Base-by-base conservation (phyloP, 2,113 vertebrate genomes). In the Menidia beryllina region DNA sequence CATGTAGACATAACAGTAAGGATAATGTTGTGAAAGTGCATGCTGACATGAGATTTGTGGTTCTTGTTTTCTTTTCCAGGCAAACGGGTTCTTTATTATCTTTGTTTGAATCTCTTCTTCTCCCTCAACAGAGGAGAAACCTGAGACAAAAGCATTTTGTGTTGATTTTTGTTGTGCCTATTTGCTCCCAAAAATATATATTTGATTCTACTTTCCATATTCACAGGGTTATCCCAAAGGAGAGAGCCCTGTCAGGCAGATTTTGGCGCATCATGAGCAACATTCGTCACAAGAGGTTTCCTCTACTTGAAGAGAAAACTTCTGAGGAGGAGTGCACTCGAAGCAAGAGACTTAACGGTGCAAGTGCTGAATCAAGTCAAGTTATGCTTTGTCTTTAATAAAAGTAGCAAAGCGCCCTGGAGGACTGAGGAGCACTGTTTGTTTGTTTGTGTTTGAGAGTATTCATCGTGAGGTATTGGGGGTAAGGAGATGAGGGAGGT, bases 371-470 rank as follows among this genome's bases (percentile, higher is more conserved):
- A 83, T 80, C 88, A 86, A 90, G 88, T 85, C 84, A 45, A 89
- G 83, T 86, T 82, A 84, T 79, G 85, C 88, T 91, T 86, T 91
- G 91, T 90, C 88, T 83, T 89, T 93, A 92, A 94, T 92, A 91
- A 93, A 93, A 93, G 90, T 83, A 86, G 85, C 89, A 90, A 91
- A 87, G 81, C 86, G 84, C 85, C 90, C 87, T 88, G 76, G 90
- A 91, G 91, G 90, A 88, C 81, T 62, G 71, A 54, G 50, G 77
- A 89, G 82, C 75, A 55, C 77, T 83, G 90, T 90, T 93, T 94
- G 90, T 90, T 93, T 94, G 89, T 93, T 92, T 93, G 82, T 92
- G 85, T 94, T 91, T 90, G 84, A 81, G 85, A 85, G 86, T 54
- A 78, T 79, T 77, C 57, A 47, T 77, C 57, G 43, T 70, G 81